These are phyloP conservation scores for Cephus pulcher DNA, from an alignment of 2,888 invertebrate genomes.

Conservation along the genomic window DNA sequence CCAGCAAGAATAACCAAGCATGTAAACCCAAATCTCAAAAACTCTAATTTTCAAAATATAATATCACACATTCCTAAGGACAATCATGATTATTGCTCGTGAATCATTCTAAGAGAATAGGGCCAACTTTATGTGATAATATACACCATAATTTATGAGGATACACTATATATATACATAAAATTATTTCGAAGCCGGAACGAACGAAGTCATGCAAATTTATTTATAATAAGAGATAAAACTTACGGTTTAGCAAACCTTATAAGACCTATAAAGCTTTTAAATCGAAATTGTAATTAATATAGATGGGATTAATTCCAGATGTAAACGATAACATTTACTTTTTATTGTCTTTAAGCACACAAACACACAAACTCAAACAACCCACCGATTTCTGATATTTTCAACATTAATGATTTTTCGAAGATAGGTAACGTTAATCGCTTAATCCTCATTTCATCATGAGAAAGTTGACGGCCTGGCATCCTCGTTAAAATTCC, in stretches of 20 bases:
- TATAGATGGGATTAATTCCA: background rate
- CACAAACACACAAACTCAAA: background rate
- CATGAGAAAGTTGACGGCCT: background rate
- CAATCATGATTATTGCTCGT: conserved; percentile 24
- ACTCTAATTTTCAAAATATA: background rate
- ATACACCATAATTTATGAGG: conserved; percentile 14
- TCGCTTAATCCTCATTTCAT: background rate
- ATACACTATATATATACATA: conserved; percentile 4
- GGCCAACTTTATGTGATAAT: conserved; percentile 21
- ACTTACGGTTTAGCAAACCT: background rate
- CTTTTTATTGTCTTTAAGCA: background rate
- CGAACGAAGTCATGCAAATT: background rate
- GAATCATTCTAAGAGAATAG: conserved; percentile 21
- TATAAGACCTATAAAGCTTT: background rate
- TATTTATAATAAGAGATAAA: background rate
- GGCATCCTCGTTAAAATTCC: background rate
- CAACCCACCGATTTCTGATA: background rate
- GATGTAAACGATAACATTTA: background rate
- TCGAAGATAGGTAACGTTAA: background rate
- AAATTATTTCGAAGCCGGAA: background rate
- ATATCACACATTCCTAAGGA: conserved; percentile 20
- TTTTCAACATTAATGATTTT: background rate
- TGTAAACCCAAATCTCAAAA: background rate
- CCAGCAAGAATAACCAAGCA: background rate
- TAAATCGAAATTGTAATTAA: background rate